These are phyloP conservation scores for Alauda arvensis DNA, from an alignment of 2,797 vertebrate genomes.

Conservation along the genomic window DNA sequence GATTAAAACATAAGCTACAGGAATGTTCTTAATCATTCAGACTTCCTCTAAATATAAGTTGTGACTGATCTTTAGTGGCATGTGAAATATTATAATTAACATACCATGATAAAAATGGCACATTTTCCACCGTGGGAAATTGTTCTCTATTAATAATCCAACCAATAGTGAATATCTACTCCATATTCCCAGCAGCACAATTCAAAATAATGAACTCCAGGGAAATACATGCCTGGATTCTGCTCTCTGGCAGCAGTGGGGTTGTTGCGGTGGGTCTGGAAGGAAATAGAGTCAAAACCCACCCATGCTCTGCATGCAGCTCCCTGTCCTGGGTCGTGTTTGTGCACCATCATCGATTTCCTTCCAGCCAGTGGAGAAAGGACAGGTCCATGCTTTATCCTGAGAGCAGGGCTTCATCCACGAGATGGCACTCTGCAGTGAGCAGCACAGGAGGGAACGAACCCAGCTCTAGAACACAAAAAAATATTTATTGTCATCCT, in stretches of 20 bases:
- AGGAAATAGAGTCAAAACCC: neutral
- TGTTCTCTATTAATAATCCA: constrained; percentile 10
- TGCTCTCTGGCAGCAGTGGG: neutral
- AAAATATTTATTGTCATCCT: neutral
- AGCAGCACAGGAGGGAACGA: neutral
- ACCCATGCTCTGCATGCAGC: neutral
- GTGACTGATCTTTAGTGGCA: constrained; percentile 19
- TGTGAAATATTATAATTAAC: constrained; percentile 25
- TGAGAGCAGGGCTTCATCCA: constrained; percentile 51
- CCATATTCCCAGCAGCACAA: neutral
- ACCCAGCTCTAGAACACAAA: neutral
- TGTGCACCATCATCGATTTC: neutral
- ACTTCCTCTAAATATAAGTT: constrained; percentile 23
- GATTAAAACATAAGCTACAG: constrained; percentile 21
- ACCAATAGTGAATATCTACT: neutral
- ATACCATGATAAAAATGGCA: constrained; percentile 22
- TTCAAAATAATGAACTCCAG: neutral
- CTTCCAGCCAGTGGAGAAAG: neutral
- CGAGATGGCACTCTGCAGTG: constrained; percentile 66
- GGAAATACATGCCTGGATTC: neutral
- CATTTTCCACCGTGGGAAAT: neutral
- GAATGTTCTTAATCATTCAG: constrained; percentile 34
- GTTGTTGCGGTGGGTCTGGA: neutral
- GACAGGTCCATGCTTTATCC: neutral
- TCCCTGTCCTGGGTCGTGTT: neutral